phyloP scores from a whole-genome alignment of 1,140 invertebrate species.

The Portunus trituberculatus region DNA sequence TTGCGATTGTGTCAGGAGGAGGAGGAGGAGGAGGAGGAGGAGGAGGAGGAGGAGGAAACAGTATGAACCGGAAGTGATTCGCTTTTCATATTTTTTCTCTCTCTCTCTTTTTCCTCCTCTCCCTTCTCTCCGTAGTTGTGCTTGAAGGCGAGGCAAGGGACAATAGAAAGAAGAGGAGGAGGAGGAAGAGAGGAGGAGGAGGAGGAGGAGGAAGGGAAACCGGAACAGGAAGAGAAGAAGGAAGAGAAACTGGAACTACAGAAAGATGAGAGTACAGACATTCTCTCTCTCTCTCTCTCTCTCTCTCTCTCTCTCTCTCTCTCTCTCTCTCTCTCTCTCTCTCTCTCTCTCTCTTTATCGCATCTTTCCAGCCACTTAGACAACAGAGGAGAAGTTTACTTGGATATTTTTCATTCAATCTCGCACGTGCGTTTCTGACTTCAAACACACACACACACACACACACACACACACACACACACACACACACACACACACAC shows the following conservation, averaged over 20 bases:
- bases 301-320: too few relatives aligned
- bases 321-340: constrained; percentile 6
- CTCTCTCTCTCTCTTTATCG: constrained; percentile 8
- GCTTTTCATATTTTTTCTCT: not conserved
- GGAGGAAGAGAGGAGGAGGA: not conserved
- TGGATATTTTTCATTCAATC: not conserved
- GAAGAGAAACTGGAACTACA: not conserved
- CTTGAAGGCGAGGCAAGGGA: not conserved
- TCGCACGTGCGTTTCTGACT: not conserved
- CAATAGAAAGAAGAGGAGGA: not conserved
- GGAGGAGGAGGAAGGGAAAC: not conserved
- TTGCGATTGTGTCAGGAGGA: not conserved
- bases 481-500: constrained; percentile 28
- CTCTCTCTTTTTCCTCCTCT: not conserved
- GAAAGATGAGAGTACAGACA: too few relatives aligned
- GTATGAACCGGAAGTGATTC: constrained; percentile 42
- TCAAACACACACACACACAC: constrained; percentile 8
- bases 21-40: not conserved
- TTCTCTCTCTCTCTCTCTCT: too few relatives aligned
- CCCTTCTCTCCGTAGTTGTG: not conserved
- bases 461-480: constrained; percentile 41
- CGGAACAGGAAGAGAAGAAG: not conserved
- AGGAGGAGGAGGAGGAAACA: not conserved
- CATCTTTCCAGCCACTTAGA: constrained; percentile 21
- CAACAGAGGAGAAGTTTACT: not conserved